Base-by-base conservation (phyloP, 2,797 vertebrate species). In the Leptodactylus fallax region DNA sequence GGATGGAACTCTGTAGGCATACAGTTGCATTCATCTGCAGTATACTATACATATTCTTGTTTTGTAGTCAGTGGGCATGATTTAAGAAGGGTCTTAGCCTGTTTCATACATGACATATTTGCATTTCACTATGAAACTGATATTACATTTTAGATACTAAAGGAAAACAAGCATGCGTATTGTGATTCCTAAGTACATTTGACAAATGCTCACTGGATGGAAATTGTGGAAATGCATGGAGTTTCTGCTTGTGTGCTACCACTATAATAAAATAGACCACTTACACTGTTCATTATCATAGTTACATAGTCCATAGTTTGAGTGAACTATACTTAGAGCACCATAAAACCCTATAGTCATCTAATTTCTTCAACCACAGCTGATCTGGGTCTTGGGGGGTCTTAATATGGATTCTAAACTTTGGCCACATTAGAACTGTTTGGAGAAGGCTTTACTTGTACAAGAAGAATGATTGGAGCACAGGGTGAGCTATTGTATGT, bases 101-200 rank as follows among this genome's bases (percentile, higher is more conserved):
- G n/a, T n/a, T n/a, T n/a, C n/a, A n/a, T n/a, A n/a, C n/a, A n/a
- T n/a, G n/a, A n/a, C n/a, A n/a, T n/a, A 36, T 36, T 36, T 36
- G 36, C 36, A 36, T 36, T 36, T 8, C 61, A 45, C 13, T 17
- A 19, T 74, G 21, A 74, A 74, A 49, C 4, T 49, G 45, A 49
- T 21, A n/a, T 77, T 23, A 77, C n/a, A 53, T 53, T 51, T 51
- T 7, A 51, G 74, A 51, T 6, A 51, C 74, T 53, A 53, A 77
- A 77, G 74, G 21, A 77, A 53, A 77, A 23, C 74, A 53, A 53
- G 47, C 72, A 51, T 49, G 72, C 49, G 72, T 51, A 51, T 76
- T 76, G 17, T 45, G 9, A 51, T 19, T 49, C 9, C 19, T 12
- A 27, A 51, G 36, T 19, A 36, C 36, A 36, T 36, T 36, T 27